phyloP scores from a whole-genome alignment of 1,140 invertebrate species.

The Drosophila funebris region DNA sequence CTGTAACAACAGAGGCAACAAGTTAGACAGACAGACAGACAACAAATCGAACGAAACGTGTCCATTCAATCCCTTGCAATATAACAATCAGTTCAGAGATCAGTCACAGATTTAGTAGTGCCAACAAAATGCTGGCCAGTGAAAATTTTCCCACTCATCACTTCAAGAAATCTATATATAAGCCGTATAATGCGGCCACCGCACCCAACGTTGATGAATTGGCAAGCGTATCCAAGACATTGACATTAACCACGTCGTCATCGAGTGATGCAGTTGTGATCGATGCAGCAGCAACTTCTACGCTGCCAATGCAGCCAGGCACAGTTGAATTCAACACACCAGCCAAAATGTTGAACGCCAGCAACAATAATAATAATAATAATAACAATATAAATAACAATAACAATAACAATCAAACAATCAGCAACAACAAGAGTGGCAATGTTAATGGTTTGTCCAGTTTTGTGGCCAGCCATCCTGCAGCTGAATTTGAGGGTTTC shows the following conservation, averaged over 20 bases:
- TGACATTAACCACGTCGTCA: constrained; percentile 52
- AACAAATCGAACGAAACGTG: constrained; percentile 9
- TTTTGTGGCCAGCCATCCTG: constrained; percentile 71
- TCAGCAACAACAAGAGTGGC: constrained; percentile 29
- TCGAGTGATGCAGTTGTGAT: constrained; percentile 43
- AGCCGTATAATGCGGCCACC: constrained; percentile 57
- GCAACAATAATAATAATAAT: constrained; percentile 15
- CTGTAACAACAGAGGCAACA: background rate
- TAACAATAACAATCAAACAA: constrained; percentile 40
- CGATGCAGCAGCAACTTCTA: background rate
- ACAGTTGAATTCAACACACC: too few relatives aligned
- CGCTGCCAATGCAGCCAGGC: too few relatives aligned
- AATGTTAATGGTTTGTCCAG: constrained; percentile 39
- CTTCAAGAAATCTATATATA: constrained; percentile 83
- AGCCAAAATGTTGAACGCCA: background rate
- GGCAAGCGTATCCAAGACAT: constrained; percentile 56
- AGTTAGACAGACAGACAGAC: constrained; percentile 2
- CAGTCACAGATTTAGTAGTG: constrained; percentile 21
- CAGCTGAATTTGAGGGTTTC: constrained; percentile 88
- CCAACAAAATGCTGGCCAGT: constrained; percentile 75
- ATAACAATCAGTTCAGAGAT: constrained; percentile 36
- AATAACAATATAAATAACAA: constrained; percentile 7
- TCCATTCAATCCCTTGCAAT: too few relatives aligned
- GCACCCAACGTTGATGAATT: constrained; percentile 55
- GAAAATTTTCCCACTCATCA: constrained; percentile 71